Percentiles rank a stretch among this genome's conserved stretches.
These are phyloP conservation scores for Podotricha telesiphe DNA, from an alignment of 2,888 invertebrate species.

Conservation along the genomic window DNA sequence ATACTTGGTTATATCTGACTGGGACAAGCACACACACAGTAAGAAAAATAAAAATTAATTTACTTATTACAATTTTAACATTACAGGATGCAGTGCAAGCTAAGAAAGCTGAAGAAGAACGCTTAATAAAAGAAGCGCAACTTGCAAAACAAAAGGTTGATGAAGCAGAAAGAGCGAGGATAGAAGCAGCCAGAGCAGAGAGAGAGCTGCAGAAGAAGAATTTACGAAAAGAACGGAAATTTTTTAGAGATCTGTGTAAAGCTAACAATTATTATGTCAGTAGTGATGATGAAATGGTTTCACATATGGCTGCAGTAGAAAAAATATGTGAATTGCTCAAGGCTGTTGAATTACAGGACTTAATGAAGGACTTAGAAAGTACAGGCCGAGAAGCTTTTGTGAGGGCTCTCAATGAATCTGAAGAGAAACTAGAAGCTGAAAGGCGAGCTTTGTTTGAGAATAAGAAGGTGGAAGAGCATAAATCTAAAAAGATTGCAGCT, in stretches of 20 bases:
- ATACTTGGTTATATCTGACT: no score
- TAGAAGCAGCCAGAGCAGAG: constrained; percentile 92
- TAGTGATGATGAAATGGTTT: constrained; percentile 88
- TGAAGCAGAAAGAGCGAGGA: constrained; percentile 91
- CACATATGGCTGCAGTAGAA: constrained; percentile 95
- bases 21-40: no score
- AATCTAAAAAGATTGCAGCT: constrained; percentile 70
- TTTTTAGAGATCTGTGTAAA: constrained; percentile 90
- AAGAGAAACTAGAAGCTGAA: constrained; percentile 91
- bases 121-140: constrained; percentile 88
- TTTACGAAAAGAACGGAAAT: constrained; percentile 93
- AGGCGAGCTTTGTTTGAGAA: constrained; percentile 84
- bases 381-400: constrained; percentile 87
- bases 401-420: constrained; percentile 87
- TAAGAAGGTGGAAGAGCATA: constrained; percentile 74
- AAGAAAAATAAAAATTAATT: no score
- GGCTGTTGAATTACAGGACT: constrained; percentile 88
- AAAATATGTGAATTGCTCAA: constrained; percentile 93
- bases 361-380: constrained; percentile 87
- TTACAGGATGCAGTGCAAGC: constrained; percentile 89
- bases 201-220: constrained; percentile 93
- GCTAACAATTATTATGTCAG: constrained; percentile 90
- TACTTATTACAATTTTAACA: background rate
- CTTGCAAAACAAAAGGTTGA: constrained; percentile 90
- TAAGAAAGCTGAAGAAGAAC: constrained; percentile 92